Base-by-base conservation (phyloP, 2,797 vertebrate genomes). In the Erethizon dorsatum region DNA sequence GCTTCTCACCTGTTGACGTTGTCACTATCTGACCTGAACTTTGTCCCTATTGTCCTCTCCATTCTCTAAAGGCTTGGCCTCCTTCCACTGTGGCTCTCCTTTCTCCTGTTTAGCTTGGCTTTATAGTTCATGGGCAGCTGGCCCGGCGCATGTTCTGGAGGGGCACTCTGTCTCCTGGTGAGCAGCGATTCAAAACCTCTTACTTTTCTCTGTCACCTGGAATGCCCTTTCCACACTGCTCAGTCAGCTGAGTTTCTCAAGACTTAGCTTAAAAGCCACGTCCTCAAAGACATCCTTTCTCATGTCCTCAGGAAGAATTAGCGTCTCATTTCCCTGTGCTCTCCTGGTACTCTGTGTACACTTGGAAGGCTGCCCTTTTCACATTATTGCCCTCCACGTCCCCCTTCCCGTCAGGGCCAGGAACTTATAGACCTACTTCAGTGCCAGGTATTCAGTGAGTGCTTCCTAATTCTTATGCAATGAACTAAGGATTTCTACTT, bases 121-220 rank as follows among this genome's bases (percentile, higher is more conserved):
- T 37, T 73, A 41, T 56, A 45, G 22, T 63, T 87, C 15, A 20
- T 1, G 37, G 63, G 57, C 67, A 73, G 20, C 56, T 89, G 78
- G 45, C 56, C 33, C 17, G 73, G 77, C 26, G 13, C 71, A 28
- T 9, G 14, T 41, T 37, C 57, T 59, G 7, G 59, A 87, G 69
- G 75, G 78, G 31, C 26, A 47, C 50, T 5, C 59, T 88, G 57
- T 50, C 31, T 91, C 54, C n/a, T 1, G 26, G 28, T 18, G 56
- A 83, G 56, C 61, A 59, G 56, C 45, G 18, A 37, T 59, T 91
- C 79, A 75, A 61, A 0, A 67, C 63, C 33, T 1, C 67, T 59
- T 65, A 57, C 87, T 82, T 95, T 90, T 37, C 77, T 89, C 61
- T 65, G 86, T 97, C 47, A 92, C 96, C 82, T 57, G 50, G 52